phyloP scores from a whole-genome alignment of 2,797 vertebrate genomes.

The Argya squamiceps region DNA sequence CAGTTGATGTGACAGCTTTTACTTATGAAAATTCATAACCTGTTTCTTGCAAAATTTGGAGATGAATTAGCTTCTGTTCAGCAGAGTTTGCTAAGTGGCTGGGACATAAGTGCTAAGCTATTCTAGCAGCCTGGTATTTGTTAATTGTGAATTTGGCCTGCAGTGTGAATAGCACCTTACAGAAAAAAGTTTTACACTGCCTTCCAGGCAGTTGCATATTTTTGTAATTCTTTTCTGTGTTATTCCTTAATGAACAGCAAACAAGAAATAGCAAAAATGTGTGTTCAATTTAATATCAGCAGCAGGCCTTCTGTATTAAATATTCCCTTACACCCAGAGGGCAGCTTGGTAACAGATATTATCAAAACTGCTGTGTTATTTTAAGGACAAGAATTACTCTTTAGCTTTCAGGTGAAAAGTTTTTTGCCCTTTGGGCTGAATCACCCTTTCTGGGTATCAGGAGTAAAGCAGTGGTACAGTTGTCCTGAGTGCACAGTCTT shows the following conservation, averaged over 20 bases:
- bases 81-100: neutral
- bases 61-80: neutral
- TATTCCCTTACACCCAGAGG: neutral
- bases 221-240: neutral
- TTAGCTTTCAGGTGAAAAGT: neutral
- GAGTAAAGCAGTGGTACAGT: neutral
- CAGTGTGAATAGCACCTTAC: neutral
- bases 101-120: neutral
- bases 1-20: neutral
- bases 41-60: accelerated
- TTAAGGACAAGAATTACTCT: neutral
- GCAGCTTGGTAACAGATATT: neutral
- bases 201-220: neutral
- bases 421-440: neutral
- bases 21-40: neutral
- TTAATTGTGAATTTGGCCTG: neutral
- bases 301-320: neutral
- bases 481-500: neutral
- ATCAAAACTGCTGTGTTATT: neutral
- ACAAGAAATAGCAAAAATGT: neutral
- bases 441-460: neutral
- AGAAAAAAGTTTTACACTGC: neutral
- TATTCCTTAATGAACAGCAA: neutral
- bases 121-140: neutral
- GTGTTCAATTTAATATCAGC: neutral